Conservation (phyloP, 2,113 vertebrate species). For the Diadophis punctatus region DNA sequence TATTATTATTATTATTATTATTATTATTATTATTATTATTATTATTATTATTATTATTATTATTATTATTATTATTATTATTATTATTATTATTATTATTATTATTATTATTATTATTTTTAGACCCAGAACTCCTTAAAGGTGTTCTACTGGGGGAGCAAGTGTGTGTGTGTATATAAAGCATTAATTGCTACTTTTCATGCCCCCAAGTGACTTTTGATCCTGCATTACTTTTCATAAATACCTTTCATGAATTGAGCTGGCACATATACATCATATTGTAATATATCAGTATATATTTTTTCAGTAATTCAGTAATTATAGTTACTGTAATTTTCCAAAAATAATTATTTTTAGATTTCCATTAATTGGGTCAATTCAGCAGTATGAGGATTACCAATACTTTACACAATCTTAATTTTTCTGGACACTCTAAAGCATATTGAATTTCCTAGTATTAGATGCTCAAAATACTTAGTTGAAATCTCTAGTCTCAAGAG, state of each 20-base stretch:
- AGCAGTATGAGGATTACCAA: constrained; percentile 9
- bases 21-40: no score
- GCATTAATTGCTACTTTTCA: neutral
- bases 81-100: no score
- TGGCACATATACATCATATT: neutral
- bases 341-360: neutral
- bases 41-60: no score
- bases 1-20: no score
- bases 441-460: neutral
- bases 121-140: neutral
- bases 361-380: neutral
- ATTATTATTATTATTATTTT: no score
- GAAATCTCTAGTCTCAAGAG: neutral
- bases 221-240: neutral
- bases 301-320: no score
- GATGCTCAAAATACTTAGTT: neutral
- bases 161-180: neutral
- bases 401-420: neutral
- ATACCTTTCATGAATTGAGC: neutral
- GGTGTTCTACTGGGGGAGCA: neutral
- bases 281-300: neutral
- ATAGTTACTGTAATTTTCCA: neutral
- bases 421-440: constrained; percentile 2
- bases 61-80: no score
- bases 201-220: neutral